Evolutionary conservation across 2,113 vertebrate genomes (phyloP), one percentile per base, ranked within the genome.

Genomic region (Dicerorhinus sumatrensis): DNA sequence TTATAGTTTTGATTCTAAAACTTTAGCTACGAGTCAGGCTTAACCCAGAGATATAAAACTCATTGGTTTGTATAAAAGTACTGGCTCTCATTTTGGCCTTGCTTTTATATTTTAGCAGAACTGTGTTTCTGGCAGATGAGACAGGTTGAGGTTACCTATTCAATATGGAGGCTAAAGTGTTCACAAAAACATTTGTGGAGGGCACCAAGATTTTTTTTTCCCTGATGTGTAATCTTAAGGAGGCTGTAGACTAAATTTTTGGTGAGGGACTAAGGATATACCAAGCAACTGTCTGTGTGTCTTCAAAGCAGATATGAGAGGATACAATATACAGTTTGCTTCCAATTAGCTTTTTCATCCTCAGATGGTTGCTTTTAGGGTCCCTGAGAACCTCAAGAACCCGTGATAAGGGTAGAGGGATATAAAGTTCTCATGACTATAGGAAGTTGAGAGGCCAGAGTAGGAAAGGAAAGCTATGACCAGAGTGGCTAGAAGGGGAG

Each of bases 341-440:
- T 91, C 46, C 12, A 39, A 36, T 36, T 86, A 46, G 3, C 0
- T 27, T 86, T 70, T 65, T 67, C 10, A 86, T 27, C 23, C n/a
- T 65, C 5, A 60, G 4, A 23, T 75, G 18, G 23, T 82, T 73
- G 20, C 20, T 81, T 80, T 82, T 65, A 60, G 33, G 33, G 7
- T 42, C 23, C 62, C 7, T 36, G 23, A 89, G 65, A 17, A 8
- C 60, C 10, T 76, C 69, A 83, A 48, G 25, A 33, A 9, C 3
- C 11, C 6, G 1, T 3, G 42, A 13, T 14, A 12, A 4, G 2
- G 5, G 7, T 13, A 23, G 39, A 46, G 58, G 8, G 23, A 70
- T 20, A 48, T 70, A 20, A 46, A 20, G 27, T 4, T 73, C 25
- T 60, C 20, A 27, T 85, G 56, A 20, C 4, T 31, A 1, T 58